phyloP scores from a whole-genome alignment of 1,140 invertebrate species.

The Pseudoatta argentina region DNA sequence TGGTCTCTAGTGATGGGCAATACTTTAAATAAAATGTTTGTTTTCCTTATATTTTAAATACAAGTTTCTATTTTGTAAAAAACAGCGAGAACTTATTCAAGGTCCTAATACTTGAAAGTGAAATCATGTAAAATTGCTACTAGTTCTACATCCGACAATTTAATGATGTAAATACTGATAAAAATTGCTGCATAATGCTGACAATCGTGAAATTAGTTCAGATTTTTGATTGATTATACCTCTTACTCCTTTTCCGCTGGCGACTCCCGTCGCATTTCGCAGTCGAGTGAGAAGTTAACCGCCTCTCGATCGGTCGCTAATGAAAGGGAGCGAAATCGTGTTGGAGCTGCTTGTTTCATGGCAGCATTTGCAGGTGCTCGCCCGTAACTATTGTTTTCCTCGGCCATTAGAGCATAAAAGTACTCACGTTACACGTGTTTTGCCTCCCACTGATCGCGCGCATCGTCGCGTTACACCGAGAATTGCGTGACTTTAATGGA shows the following conservation, averaged over 20 bases:
- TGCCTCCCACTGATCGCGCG: conserved; percentile 32
- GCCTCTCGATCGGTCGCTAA: conserved; percentile 24
- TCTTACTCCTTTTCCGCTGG: not conserved
- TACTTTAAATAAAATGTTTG: too few species aligned
- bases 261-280: conserved; percentile 1
- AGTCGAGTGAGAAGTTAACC: conserved; percentile 40
- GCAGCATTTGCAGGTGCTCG: conserved; percentile 58
- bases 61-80: too few species aligned
- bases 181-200: not conserved
- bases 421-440: conserved; percentile 42
- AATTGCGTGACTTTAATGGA: conserved; percentile 15
- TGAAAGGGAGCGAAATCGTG: conserved; percentile 32
- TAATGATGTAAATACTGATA: not conserved
- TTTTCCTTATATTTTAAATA: too few species aligned
- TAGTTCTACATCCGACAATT: not conserved
- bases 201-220: conserved; percentile 1
- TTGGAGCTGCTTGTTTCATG: conserved; percentile 30
- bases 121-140: not conserved
- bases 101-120: too few species aligned
- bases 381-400: conserved; percentile 67
- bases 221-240: not conserved
- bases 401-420: conserved; percentile 73
- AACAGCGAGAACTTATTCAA: too few species aligned
- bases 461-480: conserved; percentile 21
- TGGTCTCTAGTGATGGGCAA: too few species aligned